These are phyloP conservation scores for Pantelozetes paolii DNA, from an alignment of 2,888 invertebrate genomes.

Conservation along the genomic window DNA sequence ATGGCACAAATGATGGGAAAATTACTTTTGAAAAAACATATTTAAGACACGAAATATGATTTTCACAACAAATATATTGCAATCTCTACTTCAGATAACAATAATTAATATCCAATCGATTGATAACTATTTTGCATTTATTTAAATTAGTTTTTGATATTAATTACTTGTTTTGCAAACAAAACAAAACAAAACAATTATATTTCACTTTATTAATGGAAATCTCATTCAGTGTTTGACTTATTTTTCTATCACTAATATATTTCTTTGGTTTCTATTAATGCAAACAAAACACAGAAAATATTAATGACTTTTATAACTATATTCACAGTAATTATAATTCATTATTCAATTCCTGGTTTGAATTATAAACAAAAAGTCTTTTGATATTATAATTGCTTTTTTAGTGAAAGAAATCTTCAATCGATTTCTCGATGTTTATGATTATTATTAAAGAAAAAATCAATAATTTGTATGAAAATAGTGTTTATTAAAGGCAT, in stretches of 20 bases:
- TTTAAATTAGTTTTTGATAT: background rate
- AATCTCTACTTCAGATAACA: background rate
- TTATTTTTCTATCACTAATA: too few species aligned
- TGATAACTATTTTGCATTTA: background rate
- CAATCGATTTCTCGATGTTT: background rate
- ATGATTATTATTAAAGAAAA: background rate
- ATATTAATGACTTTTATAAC: too few species aligned
- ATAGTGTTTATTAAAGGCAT: conserved; percentile 21
- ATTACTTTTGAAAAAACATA: conserved; percentile 23
- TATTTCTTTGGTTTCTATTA: too few species aligned
- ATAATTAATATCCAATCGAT: background rate
- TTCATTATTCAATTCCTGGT: too few species aligned
- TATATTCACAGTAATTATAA: too few species aligned
- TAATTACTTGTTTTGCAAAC: conserved; percentile 16
- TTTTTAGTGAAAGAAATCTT: background rate
- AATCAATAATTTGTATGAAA: conserved; percentile 2
- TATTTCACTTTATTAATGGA: too few species aligned
- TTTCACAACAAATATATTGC: background rate
- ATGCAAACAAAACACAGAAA: too few species aligned
- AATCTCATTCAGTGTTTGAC: too few species aligned
- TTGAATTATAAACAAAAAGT: too few species aligned
- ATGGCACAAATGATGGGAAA: conserved; percentile 31
- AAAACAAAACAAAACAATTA: background rate
- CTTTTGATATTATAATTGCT: too few species aligned
- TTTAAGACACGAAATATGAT: conserved; percentile 3